These are phyloP conservation scores for Peromyscus nudipes DNA, from an alignment of 2,797 vertebrate species.

Conservation along the genomic window DNA sequence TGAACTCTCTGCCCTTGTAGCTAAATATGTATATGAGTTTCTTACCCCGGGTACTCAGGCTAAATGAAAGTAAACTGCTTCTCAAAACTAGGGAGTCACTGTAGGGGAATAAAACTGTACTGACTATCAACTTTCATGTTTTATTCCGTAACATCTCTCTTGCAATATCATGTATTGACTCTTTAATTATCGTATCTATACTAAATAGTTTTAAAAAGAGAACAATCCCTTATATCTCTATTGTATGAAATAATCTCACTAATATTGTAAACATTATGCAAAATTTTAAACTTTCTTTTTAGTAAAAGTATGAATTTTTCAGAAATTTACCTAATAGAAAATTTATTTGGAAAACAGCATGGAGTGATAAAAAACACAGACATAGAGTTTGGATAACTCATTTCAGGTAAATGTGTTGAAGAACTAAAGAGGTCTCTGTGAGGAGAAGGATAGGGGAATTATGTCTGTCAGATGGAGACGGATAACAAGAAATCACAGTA, in stretches of 20 bases:
- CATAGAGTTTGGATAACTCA: not conserved
- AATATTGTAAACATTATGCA: not conserved
- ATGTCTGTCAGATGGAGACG: not conserved
- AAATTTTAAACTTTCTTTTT: constrained; percentile 27
- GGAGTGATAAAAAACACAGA: not conserved
- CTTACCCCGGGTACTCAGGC: not conserved
- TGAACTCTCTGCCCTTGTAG: not conserved
- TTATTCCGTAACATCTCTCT: not conserved
- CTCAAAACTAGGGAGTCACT: constrained; percentile 27
- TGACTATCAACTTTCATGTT: not conserved
- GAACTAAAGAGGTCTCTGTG: not conserved
- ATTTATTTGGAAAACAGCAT: constrained; percentile 27
- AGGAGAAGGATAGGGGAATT: not conserved
- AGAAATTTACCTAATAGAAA: not conserved
- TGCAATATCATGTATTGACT: not conserved
- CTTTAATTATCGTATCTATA: not conserved
- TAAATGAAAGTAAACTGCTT: constrained; percentile 16
- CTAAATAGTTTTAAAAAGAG: constrained; percentile 38
- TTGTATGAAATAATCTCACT: not conserved
- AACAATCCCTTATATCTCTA: not conserved
- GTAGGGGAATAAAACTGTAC: not conserved
- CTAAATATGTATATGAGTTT: not conserved
- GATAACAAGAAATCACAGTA: not conserved
- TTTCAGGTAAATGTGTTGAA: constrained; percentile 51
- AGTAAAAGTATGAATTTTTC: constrained; percentile 30